Conservation (phyloP, 2,113 vertebrate species). For the Dendrocopos noguchii region DNA sequence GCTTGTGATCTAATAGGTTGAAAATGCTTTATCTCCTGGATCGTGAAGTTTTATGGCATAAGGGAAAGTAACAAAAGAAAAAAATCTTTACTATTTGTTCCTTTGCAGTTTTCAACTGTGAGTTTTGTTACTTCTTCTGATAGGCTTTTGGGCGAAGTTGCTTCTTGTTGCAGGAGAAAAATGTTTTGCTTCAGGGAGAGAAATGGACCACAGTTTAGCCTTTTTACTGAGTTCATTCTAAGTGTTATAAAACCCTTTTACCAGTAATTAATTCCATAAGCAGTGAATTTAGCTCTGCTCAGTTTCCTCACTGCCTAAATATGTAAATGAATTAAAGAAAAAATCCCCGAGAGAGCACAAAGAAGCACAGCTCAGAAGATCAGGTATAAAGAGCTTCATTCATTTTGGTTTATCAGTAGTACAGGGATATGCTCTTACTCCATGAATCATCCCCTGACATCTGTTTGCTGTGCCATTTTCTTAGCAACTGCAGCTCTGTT, state of each 20-base stretch:
- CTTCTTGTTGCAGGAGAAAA: not conserved
- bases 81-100: not conserved
- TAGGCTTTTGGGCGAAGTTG: not conserved
- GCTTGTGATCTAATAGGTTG: conserved; percentile 59
- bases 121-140: not conserved
- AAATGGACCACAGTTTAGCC: conserved; percentile 12
- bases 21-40: conserved; percentile 46
- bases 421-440: conserved; percentile 16
- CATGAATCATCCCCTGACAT: conserved; percentile 69
- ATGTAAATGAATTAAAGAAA: not conserved
- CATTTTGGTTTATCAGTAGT: conserved; percentile 58
- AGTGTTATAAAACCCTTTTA: not conserved
- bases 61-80: not conserved
- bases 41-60: not conserved
- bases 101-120: not conserved
- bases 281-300: not conserved
- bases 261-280: conserved; percentile 51
- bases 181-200: not conserved
- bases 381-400: conserved; percentile 57
- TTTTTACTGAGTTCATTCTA: not conserved
- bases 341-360: not conserved
- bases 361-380: conserved; percentile 34
- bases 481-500: conserved; percentile 64
- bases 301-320: not conserved
- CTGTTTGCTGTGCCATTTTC: conserved; percentile 67